Base-by-base conservation (phyloP, 2,888 invertebrate genomes). In the Mythimna pallens region DNA sequence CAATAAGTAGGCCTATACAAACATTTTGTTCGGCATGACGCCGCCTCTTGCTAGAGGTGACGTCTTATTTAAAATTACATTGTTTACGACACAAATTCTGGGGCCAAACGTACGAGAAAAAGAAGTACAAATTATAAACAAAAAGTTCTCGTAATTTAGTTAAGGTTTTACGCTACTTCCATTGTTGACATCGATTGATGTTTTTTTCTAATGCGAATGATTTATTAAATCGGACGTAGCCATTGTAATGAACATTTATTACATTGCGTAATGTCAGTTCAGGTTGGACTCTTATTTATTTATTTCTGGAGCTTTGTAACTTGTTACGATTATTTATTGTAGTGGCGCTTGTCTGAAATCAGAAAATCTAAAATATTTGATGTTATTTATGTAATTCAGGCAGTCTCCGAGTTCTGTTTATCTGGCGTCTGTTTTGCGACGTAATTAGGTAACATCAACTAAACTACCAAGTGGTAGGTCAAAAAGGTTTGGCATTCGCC, bases 31-130 rank as follows among this genome's bases (percentile, higher is more conserved):
- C 68, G 78, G 70, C 72, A 69, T 57, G 52, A 63, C 50, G 59
- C 34, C 52, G 54, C 73, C 69, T 74, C 62, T 30, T 47, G 62
- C 65, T 40, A 30, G 75, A 75, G 76, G 71, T 71, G 78, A 67
- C 62, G 76, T 83, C 84, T 81, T 87, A 83, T 90, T 86, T 87
- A 90, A 68, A 81, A 78, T 66, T 71, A 82, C 81, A 83, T 85
- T 84, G 65, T 86, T 91, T 90, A 86, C 88, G 78, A 93, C 92
- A 93, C 88, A 92, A 92, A 92, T 90, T 94, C 93, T 92, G 95
- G 95, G 95, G 94, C 95, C 95, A 95, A 95, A 92, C 83, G 88
- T 92, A 93, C 94, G 94, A 93, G 93, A 92, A 92, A 88, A 91
- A 91, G 90, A 92, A 95, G 95, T 95, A 95, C 95, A 95, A 95